Evolutionary conservation across 2,113 vertebrate species (phyloP).

Genomic region (Antechinus flavipes): DNA sequence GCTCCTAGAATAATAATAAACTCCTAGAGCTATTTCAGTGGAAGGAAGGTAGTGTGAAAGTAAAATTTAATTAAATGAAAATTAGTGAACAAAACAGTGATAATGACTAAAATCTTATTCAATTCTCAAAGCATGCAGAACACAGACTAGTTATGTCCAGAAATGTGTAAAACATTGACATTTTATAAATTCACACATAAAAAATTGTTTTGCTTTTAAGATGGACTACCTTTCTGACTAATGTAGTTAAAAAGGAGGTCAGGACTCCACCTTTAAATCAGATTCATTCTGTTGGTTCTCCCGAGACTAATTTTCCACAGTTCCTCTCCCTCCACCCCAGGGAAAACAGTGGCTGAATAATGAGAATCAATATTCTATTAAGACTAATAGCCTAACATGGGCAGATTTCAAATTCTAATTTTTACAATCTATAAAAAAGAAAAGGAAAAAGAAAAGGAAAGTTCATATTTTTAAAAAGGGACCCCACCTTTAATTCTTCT

Average conservation of each 20-base stretch:
- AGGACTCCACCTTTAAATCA: not conserved
- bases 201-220: too few species aligned
- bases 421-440: not conserved
- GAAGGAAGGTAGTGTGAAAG: not conserved
- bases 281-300: accelerated
- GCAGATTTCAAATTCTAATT: not conserved
- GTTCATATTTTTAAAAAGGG: not conserved
- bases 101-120: not conserved
- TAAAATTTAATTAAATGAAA: not conserved
- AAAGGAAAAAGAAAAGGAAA: not conserved
- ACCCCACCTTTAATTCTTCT: constrained; percentile 89
- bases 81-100: not conserved
- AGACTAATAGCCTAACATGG: not conserved
- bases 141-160: not conserved
- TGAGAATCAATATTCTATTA: not conserved
- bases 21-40: not conserved
- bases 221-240: not conserved
- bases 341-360: not conserved
- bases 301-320: not conserved
- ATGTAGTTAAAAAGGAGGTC: too few species aligned
- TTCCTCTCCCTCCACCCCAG: not conserved
- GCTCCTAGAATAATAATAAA: not conserved
- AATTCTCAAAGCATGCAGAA: not conserved
- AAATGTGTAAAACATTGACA: not conserved
- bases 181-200: not conserved